Conservation (phyloP, 2,797 vertebrate genomes). For the Scolopax bukidnonensis region DNA sequence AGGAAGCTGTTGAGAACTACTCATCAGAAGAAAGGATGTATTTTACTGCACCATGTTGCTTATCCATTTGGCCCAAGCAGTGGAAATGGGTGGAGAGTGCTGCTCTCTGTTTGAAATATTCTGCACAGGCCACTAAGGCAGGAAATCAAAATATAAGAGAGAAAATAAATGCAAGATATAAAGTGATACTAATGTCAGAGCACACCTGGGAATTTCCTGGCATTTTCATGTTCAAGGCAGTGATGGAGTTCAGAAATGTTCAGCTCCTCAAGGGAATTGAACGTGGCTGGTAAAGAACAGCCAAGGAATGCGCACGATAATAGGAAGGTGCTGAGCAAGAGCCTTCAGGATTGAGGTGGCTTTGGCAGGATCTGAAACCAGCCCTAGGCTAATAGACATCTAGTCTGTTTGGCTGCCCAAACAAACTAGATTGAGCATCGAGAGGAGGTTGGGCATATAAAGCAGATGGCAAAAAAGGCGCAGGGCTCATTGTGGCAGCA, state of each 20-base stretch:
- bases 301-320: rapidly evolving
- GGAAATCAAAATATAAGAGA: neutral
- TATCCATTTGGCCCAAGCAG: neutral
- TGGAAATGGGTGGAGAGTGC: neutral
- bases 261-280: rapidly evolving
- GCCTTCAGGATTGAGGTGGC: neutral
- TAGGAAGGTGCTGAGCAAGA: neutral
- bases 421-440: neutral
- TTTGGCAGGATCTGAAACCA: neutral
- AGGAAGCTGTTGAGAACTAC: neutral
- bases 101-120: neutral
- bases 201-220: neutral
- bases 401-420: neutral
- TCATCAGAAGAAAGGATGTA: neutral
- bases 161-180: neutral
- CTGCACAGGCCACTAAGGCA: neutral
- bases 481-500: neutral
- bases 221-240: rapidly evolving
- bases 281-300: neutral
- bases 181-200: neutral
- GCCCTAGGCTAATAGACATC: neutral
- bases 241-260: neutral
- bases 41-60: neutral
- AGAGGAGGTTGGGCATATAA: neutral
- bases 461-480: neutral